A percentile compares a stretch with the other conserved stretches of the same genome.
Evolutionary conservation across 1,140 invertebrate species (phyloP).

Genomic region (Sipha flava): DNA sequence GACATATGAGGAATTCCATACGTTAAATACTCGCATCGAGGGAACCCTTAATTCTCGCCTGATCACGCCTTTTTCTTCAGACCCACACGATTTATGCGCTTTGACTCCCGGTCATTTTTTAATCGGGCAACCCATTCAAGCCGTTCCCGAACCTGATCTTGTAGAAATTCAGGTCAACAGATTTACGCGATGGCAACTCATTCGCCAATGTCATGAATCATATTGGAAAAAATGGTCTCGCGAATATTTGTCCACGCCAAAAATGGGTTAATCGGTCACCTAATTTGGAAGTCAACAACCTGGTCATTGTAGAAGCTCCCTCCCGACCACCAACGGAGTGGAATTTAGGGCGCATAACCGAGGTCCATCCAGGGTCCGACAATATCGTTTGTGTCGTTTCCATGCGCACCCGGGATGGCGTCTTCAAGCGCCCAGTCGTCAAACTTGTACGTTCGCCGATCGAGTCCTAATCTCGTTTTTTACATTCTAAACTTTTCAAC

Average conservation of each 20-base stretch:
- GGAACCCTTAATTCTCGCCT: slow-evolving; percentile 40
- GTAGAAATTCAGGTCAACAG: slow-evolving; percentile 29
- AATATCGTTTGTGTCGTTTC: slow-evolving; percentile 40
- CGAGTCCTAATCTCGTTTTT: not conserved
- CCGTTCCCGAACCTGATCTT: slow-evolving; percentile 17
- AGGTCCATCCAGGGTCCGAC: slow-evolving; percentile 42
- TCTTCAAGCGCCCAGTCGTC: slow-evolving; percentile 34
- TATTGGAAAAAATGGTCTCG: slow-evolving; percentile 41
- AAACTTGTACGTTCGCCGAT: slow-evolving; percentile 33
- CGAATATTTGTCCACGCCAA: slow-evolving; percentile 40
- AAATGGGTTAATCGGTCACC: slow-evolving; percentile 37
- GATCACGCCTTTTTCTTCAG: not conserved
- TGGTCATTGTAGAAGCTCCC: slow-evolving; percentile 38
- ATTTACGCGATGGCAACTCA: slow-evolving; percentile 33
- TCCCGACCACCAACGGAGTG: not conserved
- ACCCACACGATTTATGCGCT: slow-evolving; percentile 39
- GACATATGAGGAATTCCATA: too few relatives aligned
- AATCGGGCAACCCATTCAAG: slow-evolving; percentile 33
- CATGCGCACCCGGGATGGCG: slow-evolving; percentile 39
- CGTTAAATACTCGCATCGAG: slow-evolving; percentile 14
- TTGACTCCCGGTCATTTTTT: slow-evolving; percentile 40
- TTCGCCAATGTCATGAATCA: slow-evolving; percentile 36
- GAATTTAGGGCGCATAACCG: slow-evolving; percentile 39
- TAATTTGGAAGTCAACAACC: not conserved
- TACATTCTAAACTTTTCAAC: not conserved